Evolutionary conservation across 2,888 invertebrate genomes (phyloP).

Genomic region (Sarcophaga subvicina): DNA sequence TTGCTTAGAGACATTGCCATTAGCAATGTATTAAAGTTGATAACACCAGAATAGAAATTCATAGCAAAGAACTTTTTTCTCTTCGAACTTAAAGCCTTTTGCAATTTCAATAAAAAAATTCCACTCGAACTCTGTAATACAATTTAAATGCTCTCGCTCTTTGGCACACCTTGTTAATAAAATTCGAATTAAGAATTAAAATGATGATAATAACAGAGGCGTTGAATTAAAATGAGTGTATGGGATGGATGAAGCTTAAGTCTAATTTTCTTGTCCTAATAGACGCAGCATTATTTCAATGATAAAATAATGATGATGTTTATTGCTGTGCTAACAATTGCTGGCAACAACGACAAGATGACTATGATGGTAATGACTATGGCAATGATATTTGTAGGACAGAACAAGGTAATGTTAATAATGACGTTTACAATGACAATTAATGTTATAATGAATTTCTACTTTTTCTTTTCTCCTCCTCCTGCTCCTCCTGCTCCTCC

Average conservation of each 20-base stretch:
- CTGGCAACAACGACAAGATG: background rate
- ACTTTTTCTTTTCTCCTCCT: background rate
- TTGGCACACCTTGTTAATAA: background rate
- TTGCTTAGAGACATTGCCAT: too few relatives aligned
- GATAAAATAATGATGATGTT: slow-evolving; percentile 38
- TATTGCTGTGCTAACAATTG: background rate
- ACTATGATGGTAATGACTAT: background rate
- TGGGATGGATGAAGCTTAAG: background rate
- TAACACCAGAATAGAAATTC: too few relatives aligned
- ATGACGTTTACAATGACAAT: slow-evolving; percentile 7
- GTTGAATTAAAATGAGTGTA: background rate
- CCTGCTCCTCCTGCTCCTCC: background rate
- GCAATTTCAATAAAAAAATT: too few relatives aligned
- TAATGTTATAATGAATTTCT: slow-evolving; percentile 23
- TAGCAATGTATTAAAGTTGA: too few relatives aligned
- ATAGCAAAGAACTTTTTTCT: too few relatives aligned
- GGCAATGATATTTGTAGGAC: background rate
- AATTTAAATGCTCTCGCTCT: background rate
- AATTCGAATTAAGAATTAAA: background rate
- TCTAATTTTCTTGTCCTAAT: slow-evolving; percentile 29
- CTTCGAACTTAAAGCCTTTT: too few relatives aligned
- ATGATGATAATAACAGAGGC: background rate
- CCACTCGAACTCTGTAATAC: too few relatives aligned
- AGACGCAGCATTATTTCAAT: slow-evolving; percentile 32
- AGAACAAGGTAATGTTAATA: slow-evolving; percentile 1